Percentiles rank a stretch among this genome's conserved stretches.
These are phyloP conservation scores for Strongylocentrotus purpuratus DNA, from an alignment of 35 echinoderm and acorn worm genomes.

Conservation along the genomic window DNA sequence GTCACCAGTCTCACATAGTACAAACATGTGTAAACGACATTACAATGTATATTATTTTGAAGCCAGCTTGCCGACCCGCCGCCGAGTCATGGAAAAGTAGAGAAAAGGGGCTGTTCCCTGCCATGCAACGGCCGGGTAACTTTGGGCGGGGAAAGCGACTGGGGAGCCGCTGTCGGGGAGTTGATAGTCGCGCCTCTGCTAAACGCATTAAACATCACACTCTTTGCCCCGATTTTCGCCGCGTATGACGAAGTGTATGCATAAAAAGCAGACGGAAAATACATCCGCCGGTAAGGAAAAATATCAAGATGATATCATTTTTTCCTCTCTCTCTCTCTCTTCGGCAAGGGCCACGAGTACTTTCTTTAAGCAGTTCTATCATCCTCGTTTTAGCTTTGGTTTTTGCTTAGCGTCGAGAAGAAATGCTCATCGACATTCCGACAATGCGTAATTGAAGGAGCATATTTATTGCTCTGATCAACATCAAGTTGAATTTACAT, in stretches of 20 bases:
- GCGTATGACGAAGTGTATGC: neutral
- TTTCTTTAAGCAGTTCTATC: neutral
- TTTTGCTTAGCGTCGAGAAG: neutral
- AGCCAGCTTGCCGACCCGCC: neutral
- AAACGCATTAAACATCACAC: conserved; percentile 7
- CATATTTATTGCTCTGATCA: neutral
- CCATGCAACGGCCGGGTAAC: conserved; percentile 48
- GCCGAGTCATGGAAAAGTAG: neutral
- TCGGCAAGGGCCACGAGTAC: conserved; percentile 23
- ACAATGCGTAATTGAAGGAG: conserved; percentile 33
- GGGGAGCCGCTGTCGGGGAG: conserved; percentile 28
- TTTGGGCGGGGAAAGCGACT: conserved; percentile 31
- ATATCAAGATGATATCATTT: conserved; percentile 44
- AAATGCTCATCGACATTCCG: conserved; percentile 24
- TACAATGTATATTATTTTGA: neutral
- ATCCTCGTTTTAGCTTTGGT: neutral
- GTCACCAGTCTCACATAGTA: neutral
- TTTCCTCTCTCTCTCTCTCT: neutral
- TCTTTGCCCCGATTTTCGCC: neutral
- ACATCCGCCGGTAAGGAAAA: neutral
- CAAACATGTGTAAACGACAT: neutral
- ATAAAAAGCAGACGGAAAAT: conserved; percentile 5
- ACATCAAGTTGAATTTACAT: neutral
- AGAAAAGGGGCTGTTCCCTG: neutral
- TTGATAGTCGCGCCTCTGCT: neutral